Percentiles rank a stretch among this genome's conserved stretches.
phyloP scores from a whole-genome alignment of 2,888 invertebrate genomes.

The Agrotis clavis region DNA sequence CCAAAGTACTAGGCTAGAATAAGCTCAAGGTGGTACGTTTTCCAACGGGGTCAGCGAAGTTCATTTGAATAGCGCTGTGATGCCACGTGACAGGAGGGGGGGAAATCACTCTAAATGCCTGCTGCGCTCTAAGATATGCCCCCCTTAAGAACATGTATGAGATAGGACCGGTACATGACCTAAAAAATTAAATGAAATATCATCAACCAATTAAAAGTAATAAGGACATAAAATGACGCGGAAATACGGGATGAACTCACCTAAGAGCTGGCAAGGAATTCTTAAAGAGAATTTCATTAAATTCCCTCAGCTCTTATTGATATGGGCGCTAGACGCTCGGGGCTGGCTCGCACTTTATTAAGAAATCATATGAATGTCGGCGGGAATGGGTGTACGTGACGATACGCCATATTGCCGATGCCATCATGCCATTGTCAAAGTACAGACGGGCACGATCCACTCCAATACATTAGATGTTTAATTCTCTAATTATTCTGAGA shows the following conservation, averaged over 20 bases:
- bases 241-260: constrained; percentile 75
- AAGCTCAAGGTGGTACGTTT: too few relatives aligned
- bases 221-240: constrained; percentile 70
- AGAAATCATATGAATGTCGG: constrained; percentile 88
- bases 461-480: constrained; percentile 58
- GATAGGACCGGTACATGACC: background rate
- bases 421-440: constrained; percentile 63
- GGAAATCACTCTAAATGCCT: too few relatives aligned
- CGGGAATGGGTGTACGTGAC: constrained; percentile 85
- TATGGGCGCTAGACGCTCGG: constrained; percentile 84
- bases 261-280: constrained; percentile 79
- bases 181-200: constrained; percentile 41
- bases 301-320: constrained; percentile 86
- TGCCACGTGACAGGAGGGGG: too few relatives aligned
- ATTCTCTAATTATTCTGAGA: constrained; percentile 54
- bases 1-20: too few relatives aligned
- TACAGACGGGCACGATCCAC: constrained; percentile 55
- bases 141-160: too few relatives aligned
- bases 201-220: constrained; percentile 72
- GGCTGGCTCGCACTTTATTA: constrained; percentile 88
- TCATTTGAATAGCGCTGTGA: too few relatives aligned
- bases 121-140: too few relatives aligned
- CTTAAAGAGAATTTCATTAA: constrained; percentile 83
- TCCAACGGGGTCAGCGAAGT: too few relatives aligned
- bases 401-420: constrained; percentile 83